phyloP scores from a whole-genome alignment of 2,888 invertebrate species.

The Agriopis leucophaearia region DNA sequence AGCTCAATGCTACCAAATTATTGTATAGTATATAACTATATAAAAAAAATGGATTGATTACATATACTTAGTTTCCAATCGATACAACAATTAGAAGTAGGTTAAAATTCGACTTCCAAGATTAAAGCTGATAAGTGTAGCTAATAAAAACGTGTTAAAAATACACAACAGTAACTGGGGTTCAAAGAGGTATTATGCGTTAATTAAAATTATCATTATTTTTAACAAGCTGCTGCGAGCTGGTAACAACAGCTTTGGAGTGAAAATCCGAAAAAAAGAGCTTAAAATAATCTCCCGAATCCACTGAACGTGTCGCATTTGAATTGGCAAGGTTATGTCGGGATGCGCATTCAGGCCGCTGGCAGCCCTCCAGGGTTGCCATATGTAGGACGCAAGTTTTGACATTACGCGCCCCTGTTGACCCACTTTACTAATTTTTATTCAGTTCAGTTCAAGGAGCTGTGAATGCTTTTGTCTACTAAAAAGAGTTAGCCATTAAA shows the following conservation, averaged over 20 bases:
- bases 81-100: too few species aligned
- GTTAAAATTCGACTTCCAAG: too few species aligned
- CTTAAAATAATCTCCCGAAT: conserved; percentile 28
- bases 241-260: conserved; percentile 16
- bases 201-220: background rate
- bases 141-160: too few species aligned
- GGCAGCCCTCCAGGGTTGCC: conserved; percentile 74
- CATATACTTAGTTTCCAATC: too few species aligned
- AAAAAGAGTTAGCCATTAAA: background rate
- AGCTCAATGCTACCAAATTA: too few species aligned
- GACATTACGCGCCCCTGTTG: conserved; percentile 60
- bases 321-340: conserved; percentile 61
- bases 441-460: conserved; percentile 40
- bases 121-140: too few species aligned
- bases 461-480: conserved; percentile 7
- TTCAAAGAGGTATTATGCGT: background rate
- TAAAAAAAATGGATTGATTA: too few species aligned
- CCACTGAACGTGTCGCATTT: conserved; percentile 50
- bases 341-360: conserved; percentile 57
- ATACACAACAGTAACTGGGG: background rate
- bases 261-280: conserved; percentile 40
- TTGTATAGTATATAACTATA: too few species aligned
- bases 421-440: conserved; percentile 58
- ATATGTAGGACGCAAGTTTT: conserved; percentile 71
- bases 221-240: conserved; percentile 5